Conservation (phyloP, 2,113 vertebrate species). For the Gadus chalcogrammus region DNA sequence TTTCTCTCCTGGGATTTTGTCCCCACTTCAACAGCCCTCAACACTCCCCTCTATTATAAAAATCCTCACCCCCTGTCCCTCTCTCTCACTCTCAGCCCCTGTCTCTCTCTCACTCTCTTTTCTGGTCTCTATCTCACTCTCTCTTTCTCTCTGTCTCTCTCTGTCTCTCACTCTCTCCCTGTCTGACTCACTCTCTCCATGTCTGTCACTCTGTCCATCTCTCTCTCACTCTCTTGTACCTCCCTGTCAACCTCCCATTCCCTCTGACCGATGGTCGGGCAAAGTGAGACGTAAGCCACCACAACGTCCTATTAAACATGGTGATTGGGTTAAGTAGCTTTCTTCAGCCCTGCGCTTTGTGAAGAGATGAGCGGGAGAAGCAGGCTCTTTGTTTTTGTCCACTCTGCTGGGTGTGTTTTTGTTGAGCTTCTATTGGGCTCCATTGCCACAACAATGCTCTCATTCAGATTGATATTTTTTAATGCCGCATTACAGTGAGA, state of each 20-base stretch:
- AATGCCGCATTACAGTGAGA: too few species aligned
- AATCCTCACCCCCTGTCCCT: neutral
- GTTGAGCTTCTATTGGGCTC: too few species aligned
- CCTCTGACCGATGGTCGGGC: constrained; percentile 78
- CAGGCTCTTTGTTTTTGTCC: constrained; percentile 9
- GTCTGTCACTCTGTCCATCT: neutral
- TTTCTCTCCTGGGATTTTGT: constrained; percentile 68
- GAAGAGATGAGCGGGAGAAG: constrained; percentile 40
- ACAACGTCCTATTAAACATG: constrained; percentile 78
- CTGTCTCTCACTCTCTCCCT: constrained; percentile 11
- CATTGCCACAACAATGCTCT: too few species aligned
- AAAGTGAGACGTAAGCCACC: constrained; percentile 64
- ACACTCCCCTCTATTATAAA: constrained; percentile 19
- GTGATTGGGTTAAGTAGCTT: constrained; percentile 66
- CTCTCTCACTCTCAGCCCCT: constrained; percentile 26
- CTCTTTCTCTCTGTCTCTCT: too few species aligned
- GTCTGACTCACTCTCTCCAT: too few species aligned
- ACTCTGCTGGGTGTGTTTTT: too few species aligned
- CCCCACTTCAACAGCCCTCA: constrained; percentile 66
- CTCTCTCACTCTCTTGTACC: constrained; percentile 39
- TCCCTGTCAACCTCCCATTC: constrained; percentile 53
- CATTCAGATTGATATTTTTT: too few species aligned
- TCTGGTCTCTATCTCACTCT: constrained; percentile 27
- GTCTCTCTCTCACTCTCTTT: constrained; percentile 33
- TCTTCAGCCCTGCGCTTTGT: constrained; percentile 37